Conservation (phyloP, 2,888 invertebrate species). For the Synanthedon andrenaeformis region DNA sequence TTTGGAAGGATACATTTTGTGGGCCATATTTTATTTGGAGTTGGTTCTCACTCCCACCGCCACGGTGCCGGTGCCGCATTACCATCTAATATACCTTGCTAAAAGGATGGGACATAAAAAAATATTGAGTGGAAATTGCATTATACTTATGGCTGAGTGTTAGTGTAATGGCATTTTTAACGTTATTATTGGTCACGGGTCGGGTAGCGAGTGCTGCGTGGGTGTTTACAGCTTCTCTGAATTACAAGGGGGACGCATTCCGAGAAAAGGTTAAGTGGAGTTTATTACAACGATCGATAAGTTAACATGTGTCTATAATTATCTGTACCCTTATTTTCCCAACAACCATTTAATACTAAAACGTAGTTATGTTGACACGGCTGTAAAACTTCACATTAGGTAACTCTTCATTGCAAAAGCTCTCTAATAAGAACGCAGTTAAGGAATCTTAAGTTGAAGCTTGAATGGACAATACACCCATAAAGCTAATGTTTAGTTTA, state of each 20-base stretch:
- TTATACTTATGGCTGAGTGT: constrained; percentile 10
- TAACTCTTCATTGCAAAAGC: too few species aligned
- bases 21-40: constrained; percentile 18
- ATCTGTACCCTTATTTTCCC: too few species aligned
- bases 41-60: constrained; percentile 10
- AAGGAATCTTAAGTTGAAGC: too few species aligned
- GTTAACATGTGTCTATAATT: background rate
- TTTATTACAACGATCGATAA: constrained; percentile 18
- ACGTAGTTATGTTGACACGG: too few species aligned
- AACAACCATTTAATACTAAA: too few species aligned
- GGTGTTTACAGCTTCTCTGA: constrained; percentile 19
- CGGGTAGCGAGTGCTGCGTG: constrained; percentile 7
- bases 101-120: constrained; percentile 25
- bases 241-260: constrained; percentile 19
- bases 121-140: constrained; percentile 10
- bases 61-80: constrained; percentile 10
- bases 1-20: constrained; percentile 21
- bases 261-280: constrained; percentile 35
- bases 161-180: background rate
- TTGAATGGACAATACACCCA: too few species aligned
- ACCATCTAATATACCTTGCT: constrained; percentile 9
- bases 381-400: too few species aligned
- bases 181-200: constrained; percentile 10
- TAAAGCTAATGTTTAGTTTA: too few species aligned
- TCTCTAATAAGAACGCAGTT: too few species aligned